phyloP scores from a whole-genome alignment of 2,888 invertebrate genomes.

The Incurvaria masculella region DNA sequence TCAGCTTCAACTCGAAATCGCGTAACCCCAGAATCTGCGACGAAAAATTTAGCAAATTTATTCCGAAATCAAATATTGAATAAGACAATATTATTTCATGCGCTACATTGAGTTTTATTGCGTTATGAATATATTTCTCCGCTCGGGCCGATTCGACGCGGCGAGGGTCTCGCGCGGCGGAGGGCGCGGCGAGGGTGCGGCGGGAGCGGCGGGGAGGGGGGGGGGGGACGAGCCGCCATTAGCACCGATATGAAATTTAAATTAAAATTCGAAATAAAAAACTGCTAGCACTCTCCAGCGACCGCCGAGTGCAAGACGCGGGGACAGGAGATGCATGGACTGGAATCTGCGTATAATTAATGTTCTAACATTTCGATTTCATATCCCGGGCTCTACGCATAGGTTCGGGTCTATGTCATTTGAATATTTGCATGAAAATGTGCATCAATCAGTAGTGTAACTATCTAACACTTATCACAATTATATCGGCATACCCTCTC shows the following conservation, averaged over 20 bases:
- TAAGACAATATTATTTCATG: slow-evolving; percentile 57
- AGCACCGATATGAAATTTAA: slow-evolving; percentile 57
- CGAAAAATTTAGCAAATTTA: slow-evolving; percentile 36
- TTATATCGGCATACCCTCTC: no score
- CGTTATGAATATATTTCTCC: slow-evolving; percentile 49
- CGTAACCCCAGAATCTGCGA: not conserved
- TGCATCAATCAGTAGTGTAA: no score
- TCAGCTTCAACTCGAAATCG: no score
- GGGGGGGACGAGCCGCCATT: slow-evolving; percentile 35
- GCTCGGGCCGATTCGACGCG: slow-evolving; percentile 45
- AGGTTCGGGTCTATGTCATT: no score
- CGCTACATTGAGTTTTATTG: slow-evolving; percentile 55
- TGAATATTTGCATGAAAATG: no score
- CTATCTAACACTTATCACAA: no score
- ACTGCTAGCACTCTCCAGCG: slow-evolving; percentile 48
- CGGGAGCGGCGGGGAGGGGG: slow-evolving; percentile 20
- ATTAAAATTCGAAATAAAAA: slow-evolving; percentile 53
- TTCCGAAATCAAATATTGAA: slow-evolving; percentile 53
- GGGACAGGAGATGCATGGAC: slow-evolving; percentile 30
- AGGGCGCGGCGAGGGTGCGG: not conserved
- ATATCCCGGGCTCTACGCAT: no score
- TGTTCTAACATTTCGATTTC: not conserved
- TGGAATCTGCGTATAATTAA: slow-evolving; percentile 9
- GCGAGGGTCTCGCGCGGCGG: slow-evolving; percentile 20
- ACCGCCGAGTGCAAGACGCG: slow-evolving; percentile 52